Evolutionary conservation across 2,888 invertebrate genomes (phyloP).

Genomic region (Euplexia lucipara): DNA sequence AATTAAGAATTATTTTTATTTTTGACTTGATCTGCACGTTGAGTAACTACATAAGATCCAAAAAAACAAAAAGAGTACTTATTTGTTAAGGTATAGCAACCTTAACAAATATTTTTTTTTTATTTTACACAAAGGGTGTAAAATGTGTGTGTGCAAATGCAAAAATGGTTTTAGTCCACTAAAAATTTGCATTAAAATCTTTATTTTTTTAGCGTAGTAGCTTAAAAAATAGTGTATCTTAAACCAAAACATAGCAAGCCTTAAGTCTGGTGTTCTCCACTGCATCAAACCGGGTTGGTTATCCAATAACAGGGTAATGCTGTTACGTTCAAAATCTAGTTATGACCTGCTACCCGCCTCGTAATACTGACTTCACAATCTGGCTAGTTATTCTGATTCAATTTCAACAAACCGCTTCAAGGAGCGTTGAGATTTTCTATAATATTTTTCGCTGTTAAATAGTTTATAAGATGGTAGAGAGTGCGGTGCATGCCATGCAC

Average conservation of each 20-base stretch:
- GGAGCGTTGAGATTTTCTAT: slow-evolving; percentile 7
- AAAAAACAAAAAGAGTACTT: too few relatives aligned
- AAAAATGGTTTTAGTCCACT: too few relatives aligned
- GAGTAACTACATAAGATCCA: too few relatives aligned
- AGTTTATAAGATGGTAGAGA: neutral
- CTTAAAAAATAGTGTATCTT: neutral
- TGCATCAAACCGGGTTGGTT: slow-evolving; percentile 31
- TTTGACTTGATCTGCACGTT: too few relatives aligned
- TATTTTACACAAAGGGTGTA: too few relatives aligned
- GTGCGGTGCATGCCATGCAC: neutral
- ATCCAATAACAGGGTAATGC: slow-evolving; percentile 38
- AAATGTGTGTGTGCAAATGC: too few relatives aligned
- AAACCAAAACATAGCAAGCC: neutral
- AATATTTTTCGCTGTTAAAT: slow-evolving; percentile 2
- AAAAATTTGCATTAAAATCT: too few relatives aligned
- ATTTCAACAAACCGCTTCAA: slow-evolving; percentile 40
- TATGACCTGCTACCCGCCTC: slow-evolving; percentile 28
- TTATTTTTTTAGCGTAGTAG: too few relatives aligned
- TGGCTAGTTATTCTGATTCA: slow-evolving; percentile 44
- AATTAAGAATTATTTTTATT: too few relatives aligned
- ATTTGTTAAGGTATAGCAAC: too few relatives aligned
- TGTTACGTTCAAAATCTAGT: slow-evolving; percentile 49
- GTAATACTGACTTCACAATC: slow-evolving; percentile 22
- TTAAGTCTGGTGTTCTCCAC: slow-evolving; percentile 33
- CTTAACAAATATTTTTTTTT: too few relatives aligned